phyloP scores from a whole-genome alignment of 2,888 invertebrate genomes.

The Calliopum simillimum region DNA sequence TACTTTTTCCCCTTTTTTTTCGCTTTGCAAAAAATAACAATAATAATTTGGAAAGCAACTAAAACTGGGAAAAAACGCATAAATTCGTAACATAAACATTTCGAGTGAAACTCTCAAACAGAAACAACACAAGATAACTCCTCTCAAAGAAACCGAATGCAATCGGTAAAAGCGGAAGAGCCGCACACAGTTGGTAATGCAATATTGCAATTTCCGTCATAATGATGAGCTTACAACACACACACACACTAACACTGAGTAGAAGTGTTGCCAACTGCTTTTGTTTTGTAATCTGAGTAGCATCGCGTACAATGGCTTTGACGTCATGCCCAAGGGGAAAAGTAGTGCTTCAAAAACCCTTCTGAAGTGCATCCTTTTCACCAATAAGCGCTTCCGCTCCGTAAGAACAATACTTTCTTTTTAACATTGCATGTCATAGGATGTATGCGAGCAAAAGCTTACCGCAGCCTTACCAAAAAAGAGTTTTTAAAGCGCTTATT shows the following conservation, averaged over 20 bases:
- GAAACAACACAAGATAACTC: not conserved
- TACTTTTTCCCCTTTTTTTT: not conserved
- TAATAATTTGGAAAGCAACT: not conserved
- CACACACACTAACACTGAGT: not conserved
- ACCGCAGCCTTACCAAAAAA: no score
- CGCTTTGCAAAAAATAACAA: no score
- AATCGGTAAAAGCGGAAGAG: slow-evolving; percentile 33
- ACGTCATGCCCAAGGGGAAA: no score
- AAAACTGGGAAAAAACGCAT: not conserved
- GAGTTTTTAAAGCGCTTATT: no score
- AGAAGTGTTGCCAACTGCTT: not conserved
- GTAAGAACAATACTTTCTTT: no score
- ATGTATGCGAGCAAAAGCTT: no score
- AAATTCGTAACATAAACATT: not conserved
- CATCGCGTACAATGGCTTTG: no score
- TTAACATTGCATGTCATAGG: no score
- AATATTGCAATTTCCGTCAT: slow-evolving; percentile 42
- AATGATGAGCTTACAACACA: slow-evolving; percentile 28
- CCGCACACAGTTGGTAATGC: slow-evolving; percentile 39
- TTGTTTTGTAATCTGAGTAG: not conserved
- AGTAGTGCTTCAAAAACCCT: no score
- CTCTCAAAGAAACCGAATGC: not conserved
- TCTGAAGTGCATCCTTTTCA: no score
- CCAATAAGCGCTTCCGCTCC: no score
- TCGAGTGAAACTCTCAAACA: no score